phyloP scores from a whole-genome alignment of 2,888 invertebrate species.

The Idaea dimidiata region DNA sequence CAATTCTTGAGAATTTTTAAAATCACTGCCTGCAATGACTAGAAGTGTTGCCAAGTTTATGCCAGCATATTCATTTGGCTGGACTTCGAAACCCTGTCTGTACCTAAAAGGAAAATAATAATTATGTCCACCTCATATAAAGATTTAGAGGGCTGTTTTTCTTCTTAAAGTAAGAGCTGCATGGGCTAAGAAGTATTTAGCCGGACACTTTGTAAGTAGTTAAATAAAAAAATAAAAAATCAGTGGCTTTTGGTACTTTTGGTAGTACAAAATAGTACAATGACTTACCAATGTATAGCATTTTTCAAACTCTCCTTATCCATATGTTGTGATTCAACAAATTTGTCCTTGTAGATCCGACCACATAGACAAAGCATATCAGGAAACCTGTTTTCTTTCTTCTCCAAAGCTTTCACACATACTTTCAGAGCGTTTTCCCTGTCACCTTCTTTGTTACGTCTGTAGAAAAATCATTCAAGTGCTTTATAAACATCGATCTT shows the following conservation, averaged over 20 bases:
- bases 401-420: constrained; percentile 93
- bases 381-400: constrained; percentile 96
- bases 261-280: constrained; percentile 3
- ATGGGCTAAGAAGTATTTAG: no score
- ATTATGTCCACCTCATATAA: no score
- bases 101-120: constrained; percentile 75
- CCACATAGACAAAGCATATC: constrained; percentile 99
- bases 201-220: no score
- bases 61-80: constrained; percentile 99
- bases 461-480: constrained; percentile 41
- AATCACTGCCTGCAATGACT: constrained; percentile 97
- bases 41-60: constrained; percentile 98
- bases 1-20: constrained; percentile 93
- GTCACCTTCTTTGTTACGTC: constrained; percentile 96
- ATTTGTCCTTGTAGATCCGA: constrained; percentile 97
- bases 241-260: not conserved
- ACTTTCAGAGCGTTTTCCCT: constrained; percentile 95
- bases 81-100: constrained; percentile 97
- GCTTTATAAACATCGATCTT: no score
- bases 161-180: no score
- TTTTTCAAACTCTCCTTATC: constrained; percentile 93
- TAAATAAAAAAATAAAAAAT: no score
- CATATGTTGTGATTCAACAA: constrained; percentile 96
- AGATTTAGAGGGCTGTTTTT: no score
- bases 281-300: constrained; percentile 93